A percentile compares a stretch with the other conserved stretches of the same genome.
Evolutionary conservation across 2,797 vertebrate species (phyloP).

Genomic region (Craterocephalus amniculus): DNA sequence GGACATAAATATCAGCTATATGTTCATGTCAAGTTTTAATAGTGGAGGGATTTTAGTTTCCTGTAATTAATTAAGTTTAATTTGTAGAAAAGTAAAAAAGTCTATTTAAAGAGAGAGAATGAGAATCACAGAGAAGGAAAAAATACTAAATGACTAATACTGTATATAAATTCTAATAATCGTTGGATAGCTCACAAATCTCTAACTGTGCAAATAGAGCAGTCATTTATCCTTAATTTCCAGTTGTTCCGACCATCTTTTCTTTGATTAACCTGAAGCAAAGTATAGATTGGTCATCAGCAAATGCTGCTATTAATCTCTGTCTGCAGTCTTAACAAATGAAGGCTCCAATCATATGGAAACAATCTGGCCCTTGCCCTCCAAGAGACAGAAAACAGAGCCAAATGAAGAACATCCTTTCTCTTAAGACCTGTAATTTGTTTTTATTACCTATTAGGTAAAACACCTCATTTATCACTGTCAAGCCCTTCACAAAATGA

Average conservation of each 20-base stretch:
- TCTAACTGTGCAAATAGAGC: conserved; percentile 5
- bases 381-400: conserved; percentile 83
- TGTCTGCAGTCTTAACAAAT: conserved; percentile 79
- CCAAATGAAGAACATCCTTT: conserved; percentile 86
- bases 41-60: conserved; percentile 57
- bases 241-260: conserved; percentile 37
- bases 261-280: conserved; percentile 48
- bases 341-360: conserved; percentile 84
- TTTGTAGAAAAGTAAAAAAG: conserved; percentile 43
- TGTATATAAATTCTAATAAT: conserved; percentile 15
- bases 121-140: conserved; percentile 27
- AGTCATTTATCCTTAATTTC: conserved; percentile 29
- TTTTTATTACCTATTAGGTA: conserved; percentile 88
- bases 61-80: conserved; percentile 70
- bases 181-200: conserved; percentile 18
- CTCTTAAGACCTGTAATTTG: conserved; percentile 85
- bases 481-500: conserved; percentile 85
- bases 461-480: conserved; percentile 89
- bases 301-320: conserved; percentile 78
- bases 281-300: conserved; percentile 69
- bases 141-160: conserved; percentile 19
- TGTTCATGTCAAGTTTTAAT: conserved; percentile 52
- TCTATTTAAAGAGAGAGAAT: conserved; percentile 41
- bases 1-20: conserved; percentile 62
- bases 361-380: conserved; percentile 80